phyloP scores from a whole-genome alignment of 1,140 invertebrate genomes.

The Drusus annulatus region DNA sequence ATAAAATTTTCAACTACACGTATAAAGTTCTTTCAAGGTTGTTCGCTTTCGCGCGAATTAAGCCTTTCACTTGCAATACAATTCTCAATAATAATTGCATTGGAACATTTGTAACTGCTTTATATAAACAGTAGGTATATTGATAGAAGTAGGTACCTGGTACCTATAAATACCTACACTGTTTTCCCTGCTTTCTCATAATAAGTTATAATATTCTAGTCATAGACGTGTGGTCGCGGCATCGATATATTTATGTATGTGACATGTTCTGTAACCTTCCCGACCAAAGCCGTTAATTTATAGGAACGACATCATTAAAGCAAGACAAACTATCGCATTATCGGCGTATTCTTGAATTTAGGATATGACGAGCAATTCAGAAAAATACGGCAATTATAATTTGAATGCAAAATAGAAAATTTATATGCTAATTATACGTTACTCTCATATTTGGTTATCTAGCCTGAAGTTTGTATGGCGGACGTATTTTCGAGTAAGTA shows the following conservation, averaged over 20 bases:
- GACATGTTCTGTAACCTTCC: slow-evolving; percentile 40
- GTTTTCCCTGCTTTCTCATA: no score
- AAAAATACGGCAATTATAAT: slow-evolving; percentile 42
- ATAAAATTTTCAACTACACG: no score
- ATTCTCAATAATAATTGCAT: no score
- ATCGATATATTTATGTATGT: slow-evolving; percentile 35
- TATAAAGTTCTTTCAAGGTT: no score
- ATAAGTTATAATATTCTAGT: no score
- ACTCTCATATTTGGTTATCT: slow-evolving; percentile 38
- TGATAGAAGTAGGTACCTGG: no score
- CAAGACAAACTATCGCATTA: slow-evolving; percentile 47
- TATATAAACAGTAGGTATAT: no score
- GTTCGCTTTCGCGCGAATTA: no score
- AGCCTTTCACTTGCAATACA: no score
- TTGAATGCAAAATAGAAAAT: slow-evolving; percentile 43
- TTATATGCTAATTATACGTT: slow-evolving; percentile 35
- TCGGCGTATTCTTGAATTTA: slow-evolving; percentile 34
- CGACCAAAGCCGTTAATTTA: slow-evolving; percentile 48
- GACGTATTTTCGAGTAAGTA: slow-evolving; percentile 36
- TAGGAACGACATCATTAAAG: slow-evolving; percentile 54
- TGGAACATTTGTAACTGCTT: no score
- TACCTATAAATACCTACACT: no score
- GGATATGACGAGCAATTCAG: slow-evolving; percentile 29
- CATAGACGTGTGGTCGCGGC: background rate
- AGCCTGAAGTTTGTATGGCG: slow-evolving; percentile 18